A percentile compares a stretch with the other conserved stretches of the same genome.
Evolutionary conservation across 2,888 invertebrate genomes (phyloP).

Genomic region (Lapara coniferarum): DNA sequence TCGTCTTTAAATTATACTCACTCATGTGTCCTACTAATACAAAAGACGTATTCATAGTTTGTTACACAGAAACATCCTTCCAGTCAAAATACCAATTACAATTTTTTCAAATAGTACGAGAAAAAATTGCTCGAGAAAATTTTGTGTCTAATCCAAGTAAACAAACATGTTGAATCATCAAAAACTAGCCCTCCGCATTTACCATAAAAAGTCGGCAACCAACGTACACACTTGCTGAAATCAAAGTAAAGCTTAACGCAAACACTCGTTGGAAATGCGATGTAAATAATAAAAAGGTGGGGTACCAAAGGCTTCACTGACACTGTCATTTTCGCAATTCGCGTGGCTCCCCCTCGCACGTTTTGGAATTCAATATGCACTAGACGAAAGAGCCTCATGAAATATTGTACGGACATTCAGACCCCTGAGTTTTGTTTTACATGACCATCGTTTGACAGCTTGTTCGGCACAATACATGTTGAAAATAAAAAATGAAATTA

Average conservation of each 20-base stretch:
- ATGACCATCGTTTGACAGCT: neutral
- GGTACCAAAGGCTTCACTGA: slow-evolving; percentile 54
- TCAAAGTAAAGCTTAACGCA: slow-evolving; percentile 80
- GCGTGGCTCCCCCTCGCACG: slow-evolving; percentile 67
- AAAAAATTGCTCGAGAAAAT: too few relatives aligned
- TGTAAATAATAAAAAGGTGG: slow-evolving; percentile 82
- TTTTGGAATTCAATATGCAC: slow-evolving; percentile 82
- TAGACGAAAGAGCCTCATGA: slow-evolving; percentile 47
- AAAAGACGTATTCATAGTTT: too few relatives aligned
- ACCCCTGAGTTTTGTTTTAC: neutral
- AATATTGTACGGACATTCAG: slow-evolving; percentile 16
- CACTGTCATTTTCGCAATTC: slow-evolving; percentile 74
- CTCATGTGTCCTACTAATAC: too few relatives aligned
- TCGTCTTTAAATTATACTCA: too few relatives aligned
- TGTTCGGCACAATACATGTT: too few relatives aligned
- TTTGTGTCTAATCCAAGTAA: neutral
- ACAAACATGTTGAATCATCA: slow-evolving; percentile 29
- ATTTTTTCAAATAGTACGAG: too few relatives aligned
- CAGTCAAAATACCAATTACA: too few relatives aligned
- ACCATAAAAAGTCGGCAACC: slow-evolving; percentile 56
- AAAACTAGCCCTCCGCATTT: slow-evolving; percentile 56
- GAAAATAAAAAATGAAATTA: too few relatives aligned
- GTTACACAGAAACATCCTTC: too few relatives aligned
- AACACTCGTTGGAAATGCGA: slow-evolving; percentile 82
- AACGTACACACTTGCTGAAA: slow-evolving; percentile 77